These are phyloP conservation scores for Sarotherodon lohbergeri DNA, from an alignment of 2,113 vertebrate genomes.

Conservation along the genomic window DNA sequence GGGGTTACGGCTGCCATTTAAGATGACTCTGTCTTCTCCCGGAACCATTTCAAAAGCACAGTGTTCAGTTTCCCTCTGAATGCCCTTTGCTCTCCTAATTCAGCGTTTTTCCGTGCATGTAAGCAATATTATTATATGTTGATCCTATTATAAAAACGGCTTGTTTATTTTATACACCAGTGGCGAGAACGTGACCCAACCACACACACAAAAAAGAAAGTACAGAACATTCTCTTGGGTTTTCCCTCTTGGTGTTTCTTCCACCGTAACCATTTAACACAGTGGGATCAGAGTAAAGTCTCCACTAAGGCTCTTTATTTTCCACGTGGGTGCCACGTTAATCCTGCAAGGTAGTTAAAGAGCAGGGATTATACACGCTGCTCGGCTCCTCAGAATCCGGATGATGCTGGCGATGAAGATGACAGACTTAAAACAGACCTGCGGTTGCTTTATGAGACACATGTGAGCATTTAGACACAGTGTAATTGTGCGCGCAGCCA, in stretches of 20 bases:
- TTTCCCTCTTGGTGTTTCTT: background rate
- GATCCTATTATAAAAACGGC: constrained; percentile 42
- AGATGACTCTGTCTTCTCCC: background rate
- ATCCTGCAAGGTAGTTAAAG: constrained; percentile 41
- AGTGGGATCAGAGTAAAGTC: constrained; percentile 43
- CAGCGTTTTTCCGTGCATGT: background rate
- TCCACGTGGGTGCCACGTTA: constrained; percentile 40
- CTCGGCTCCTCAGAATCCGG: background rate
- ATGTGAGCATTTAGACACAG: background rate
- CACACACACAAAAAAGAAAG: background rate
- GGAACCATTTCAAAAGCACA: background rate
- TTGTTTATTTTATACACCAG: constrained; percentile 27
- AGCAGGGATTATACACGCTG: constrained; percentile 37
- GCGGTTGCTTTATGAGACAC: background rate
- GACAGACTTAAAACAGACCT: constrained; percentile 11
- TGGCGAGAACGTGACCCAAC: background rate
- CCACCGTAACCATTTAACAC: constrained; percentile 27
- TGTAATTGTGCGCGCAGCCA: background rate
- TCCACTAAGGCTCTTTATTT: constrained; percentile 42
- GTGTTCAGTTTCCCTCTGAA: background rate
- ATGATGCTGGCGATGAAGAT: constrained; percentile 29
- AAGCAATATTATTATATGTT: constrained; percentile 24
- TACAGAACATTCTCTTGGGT: background rate
- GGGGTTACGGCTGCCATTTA: background rate
- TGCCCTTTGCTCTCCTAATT: background rate